Conservation (phyloP, 2,113 vertebrate genomes). For the Tretioscincus oriximinensis region DNA sequence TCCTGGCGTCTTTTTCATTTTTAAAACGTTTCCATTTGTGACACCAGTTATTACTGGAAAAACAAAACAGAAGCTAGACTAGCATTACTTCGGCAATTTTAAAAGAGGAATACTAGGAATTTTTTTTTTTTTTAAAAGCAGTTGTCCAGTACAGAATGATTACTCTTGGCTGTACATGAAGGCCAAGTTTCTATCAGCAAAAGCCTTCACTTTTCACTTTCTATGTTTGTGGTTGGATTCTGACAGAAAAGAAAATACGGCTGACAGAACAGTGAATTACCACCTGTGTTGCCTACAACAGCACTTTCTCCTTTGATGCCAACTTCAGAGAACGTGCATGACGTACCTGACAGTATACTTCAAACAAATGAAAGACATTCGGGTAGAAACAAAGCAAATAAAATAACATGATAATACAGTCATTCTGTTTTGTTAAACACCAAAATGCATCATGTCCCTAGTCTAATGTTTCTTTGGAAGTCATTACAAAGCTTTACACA, state of each 20-base stretch:
- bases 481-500: neutral
- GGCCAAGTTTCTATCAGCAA: neutral
- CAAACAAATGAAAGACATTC: slow-evolving; percentile 12
- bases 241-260: slow-evolving; percentile 18
- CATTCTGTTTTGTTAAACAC: neutral
- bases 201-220: slow-evolving; percentile 16
- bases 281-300: slow-evolving; percentile 19
- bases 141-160: neutral
- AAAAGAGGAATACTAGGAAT: neutral
- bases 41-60: too few relatives aligned
- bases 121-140: slow-evolving; percentile 1
- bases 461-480: neutral
- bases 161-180: neutral
- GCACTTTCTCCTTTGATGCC: slow-evolving; percentile 23
- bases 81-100: neutral
- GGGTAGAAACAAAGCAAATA: neutral
- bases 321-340: slow-evolving; percentile 7
- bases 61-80: neutral
- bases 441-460: neutral
- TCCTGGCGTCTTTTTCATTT: too few relatives aligned
- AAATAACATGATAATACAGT: neutral
- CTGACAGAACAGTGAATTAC: neutral
- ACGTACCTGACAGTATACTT: slow-evolving; percentile 9
- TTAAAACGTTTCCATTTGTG: too few relatives aligned
- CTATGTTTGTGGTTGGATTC: slow-evolving; percentile 1